Percentiles rank a stretch among this genome's conserved stretches.
These are phyloP conservation scores for Tachuris rubrigastra DNA, from an alignment of 2,113 vertebrate genomes.

Conservation along the genomic window DNA sequence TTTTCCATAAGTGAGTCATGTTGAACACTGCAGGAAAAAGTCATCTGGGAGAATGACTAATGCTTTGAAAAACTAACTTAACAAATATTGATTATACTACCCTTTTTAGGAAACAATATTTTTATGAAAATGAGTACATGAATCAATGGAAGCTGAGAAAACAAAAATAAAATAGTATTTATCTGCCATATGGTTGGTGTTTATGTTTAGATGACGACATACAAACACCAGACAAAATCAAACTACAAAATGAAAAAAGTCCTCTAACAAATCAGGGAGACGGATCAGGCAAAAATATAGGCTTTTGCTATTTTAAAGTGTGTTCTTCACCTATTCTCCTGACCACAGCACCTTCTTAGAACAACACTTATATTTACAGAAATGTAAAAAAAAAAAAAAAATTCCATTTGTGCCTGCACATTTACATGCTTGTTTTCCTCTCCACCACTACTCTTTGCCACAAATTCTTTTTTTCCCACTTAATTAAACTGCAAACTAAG, in stretches of 20 bases:
- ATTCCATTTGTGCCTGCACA: not conserved
- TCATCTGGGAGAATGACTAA: not conserved
- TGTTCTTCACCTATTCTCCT: not conserved
- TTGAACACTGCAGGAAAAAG: not conserved
- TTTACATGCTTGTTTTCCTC: not conserved
- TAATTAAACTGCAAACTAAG: not conserved
- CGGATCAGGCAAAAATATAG: not conserved
- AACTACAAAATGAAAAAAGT: not conserved
- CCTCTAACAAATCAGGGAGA: not conserved
- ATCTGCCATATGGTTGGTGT: not conserved
- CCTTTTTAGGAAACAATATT: not conserved
- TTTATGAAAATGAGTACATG: not conserved
- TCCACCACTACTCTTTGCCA: not conserved
- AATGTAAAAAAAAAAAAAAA: not conserved
- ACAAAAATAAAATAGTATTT: not conserved
- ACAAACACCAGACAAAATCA: not conserved
- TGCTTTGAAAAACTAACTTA: not conserved
- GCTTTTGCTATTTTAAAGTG: not conserved
- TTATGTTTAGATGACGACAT: not conserved
- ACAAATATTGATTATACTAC: not conserved
- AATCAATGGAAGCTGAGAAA: not conserved
- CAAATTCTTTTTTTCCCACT: not conserved
- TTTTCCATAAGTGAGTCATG: not conserved
- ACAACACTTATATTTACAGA: not conserved
- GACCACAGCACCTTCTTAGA: not conserved